phyloP scores from a whole-genome alignment of 2,888 invertebrate genomes.

The Tachystola acroxantha region DNA sequence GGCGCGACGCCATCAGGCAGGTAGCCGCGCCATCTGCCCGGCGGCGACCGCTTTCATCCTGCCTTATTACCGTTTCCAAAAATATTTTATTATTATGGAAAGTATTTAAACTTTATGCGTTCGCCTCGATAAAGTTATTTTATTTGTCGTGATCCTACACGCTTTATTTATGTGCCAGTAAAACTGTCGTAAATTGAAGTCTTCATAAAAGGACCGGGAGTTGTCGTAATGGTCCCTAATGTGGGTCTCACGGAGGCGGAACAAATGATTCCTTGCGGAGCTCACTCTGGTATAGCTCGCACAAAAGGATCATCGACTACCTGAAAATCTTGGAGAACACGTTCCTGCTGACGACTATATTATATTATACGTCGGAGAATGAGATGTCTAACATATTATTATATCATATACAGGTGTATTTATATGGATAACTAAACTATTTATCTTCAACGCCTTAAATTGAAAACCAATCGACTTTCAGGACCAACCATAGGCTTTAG shows the following conservation, averaged over 20 bases:
- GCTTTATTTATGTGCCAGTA: constrained; percentile 66
- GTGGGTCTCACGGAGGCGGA: constrained; percentile 49
- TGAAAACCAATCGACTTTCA: too few relatives aligned
- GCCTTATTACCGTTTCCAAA: constrained; percentile 66
- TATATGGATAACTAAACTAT: too few relatives aligned
- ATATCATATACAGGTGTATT: too few relatives aligned
- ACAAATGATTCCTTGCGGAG: constrained; percentile 35
- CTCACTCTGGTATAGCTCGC: constrained; percentile 16
- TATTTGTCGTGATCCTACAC: constrained; percentile 60
- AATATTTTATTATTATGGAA: constrained; percentile 72
- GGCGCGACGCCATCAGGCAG: constrained; percentile 39
- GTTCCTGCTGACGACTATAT: not conserved
- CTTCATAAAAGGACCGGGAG: constrained; percentile 61
- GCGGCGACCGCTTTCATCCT: constrained; percentile 71
- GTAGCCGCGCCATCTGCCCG: constrained; percentile 66
- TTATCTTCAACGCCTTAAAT: too few relatives aligned
- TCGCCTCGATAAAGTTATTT: constrained; percentile 64
- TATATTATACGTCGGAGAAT: too few relatives aligned
- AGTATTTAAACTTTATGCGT: constrained; percentile 64
- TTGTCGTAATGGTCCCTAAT: constrained; percentile 51
- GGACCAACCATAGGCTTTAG: too few relatives aligned
- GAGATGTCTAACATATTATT: too few relatives aligned
- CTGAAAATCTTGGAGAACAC: constrained; percentile 6
- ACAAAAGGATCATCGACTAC: constrained; percentile 15
- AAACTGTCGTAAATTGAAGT: constrained; percentile 70